A percentile compares a stretch with the other conserved stretches of the same genome.
Evolutionary conservation across 2,113 vertebrate species (phyloP).

Genomic region (Ceuthmochares aereus): DNA sequence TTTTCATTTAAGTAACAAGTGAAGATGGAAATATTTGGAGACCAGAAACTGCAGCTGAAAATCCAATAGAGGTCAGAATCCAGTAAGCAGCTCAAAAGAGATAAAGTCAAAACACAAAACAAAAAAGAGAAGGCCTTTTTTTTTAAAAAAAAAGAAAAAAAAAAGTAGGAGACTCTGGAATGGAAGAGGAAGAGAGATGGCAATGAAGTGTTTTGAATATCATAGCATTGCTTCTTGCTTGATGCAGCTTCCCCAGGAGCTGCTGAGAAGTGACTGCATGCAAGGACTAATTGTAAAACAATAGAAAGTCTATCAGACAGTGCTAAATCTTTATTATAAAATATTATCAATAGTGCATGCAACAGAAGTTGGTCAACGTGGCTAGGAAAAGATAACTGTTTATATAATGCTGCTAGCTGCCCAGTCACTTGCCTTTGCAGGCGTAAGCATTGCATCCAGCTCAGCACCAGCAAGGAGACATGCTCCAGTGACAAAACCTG

Average conservation of each 20-base stretch:
- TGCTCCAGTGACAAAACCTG: fast-evolving
- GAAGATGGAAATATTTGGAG: slow-evolving; percentile 3
- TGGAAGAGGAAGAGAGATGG: neutral
- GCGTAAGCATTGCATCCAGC: neutral
- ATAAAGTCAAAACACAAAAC: neutral
- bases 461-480: fast-evolving
- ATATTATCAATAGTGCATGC: neutral
- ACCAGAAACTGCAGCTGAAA: slow-evolving; percentile 16
- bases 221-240: neutral
- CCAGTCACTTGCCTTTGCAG: neutral
- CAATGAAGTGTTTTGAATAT: neutral
- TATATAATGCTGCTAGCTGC: neutral
- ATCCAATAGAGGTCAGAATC: neutral
- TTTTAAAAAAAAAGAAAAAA: neutral
- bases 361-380: neutral
- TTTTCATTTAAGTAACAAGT: neutral
- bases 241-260: neutral
- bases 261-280: neutral
- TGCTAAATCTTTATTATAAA: neutral
- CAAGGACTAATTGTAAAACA: neutral
- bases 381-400: neutral
- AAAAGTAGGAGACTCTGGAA: neutral
- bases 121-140: neutral
- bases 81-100: neutral
- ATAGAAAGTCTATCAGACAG: neutral